Evolutionary conservation across 2,888 invertebrate genomes (phyloP), one percentile per base, ranked within the genome.

Genomic region (Seira sanloemensis): DNA sequence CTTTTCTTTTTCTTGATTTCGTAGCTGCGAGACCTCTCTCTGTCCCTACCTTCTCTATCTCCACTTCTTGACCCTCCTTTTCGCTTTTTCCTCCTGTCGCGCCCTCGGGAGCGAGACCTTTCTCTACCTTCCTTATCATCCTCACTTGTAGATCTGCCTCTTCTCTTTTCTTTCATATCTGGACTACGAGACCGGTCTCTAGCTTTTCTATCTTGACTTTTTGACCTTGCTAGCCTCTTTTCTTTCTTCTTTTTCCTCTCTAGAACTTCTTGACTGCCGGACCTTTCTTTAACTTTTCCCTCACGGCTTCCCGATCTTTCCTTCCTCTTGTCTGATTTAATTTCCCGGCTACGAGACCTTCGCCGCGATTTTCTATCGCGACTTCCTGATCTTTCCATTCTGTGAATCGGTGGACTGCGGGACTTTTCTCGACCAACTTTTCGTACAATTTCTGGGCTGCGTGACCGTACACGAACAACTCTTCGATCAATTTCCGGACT

Each of bases 351-450:
- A 21, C n/a, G n/a, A n/a, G n/a, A n/a, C 50, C 19, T 37, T 78
- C 65, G 25, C 5, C 37, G 37, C 46, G 69, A 5, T 18, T 12
- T 46, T 71, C 50, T 19, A 21, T 18, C n/a, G n/a, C n/a, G 5
- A 37, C 37, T 37, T 37, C 37, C 12, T 37, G 37, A 37, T 37
- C 37, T 37, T 37, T 37, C 37, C 21, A 16, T 9, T 66, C 26
- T 25, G 0, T 27, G 5, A 2, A 65, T 19, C 18, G n/a, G 4
- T 65, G 21, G 19, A 19, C 75, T 66, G 1, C n/a, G 18, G 21
- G 16, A 7, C 86, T 87, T 88, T 26, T 91, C 67, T 19, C 66
- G 25, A 78, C 50, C 74, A 62, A n/a, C 12, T 37, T 12, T 37
- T 37, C 37, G 37, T 7, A 7, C 37, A 37, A 4, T 37, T 37